phyloP scores from a whole-genome alignment of 2,797 vertebrate genomes.

The Chromis chromis region DNA sequence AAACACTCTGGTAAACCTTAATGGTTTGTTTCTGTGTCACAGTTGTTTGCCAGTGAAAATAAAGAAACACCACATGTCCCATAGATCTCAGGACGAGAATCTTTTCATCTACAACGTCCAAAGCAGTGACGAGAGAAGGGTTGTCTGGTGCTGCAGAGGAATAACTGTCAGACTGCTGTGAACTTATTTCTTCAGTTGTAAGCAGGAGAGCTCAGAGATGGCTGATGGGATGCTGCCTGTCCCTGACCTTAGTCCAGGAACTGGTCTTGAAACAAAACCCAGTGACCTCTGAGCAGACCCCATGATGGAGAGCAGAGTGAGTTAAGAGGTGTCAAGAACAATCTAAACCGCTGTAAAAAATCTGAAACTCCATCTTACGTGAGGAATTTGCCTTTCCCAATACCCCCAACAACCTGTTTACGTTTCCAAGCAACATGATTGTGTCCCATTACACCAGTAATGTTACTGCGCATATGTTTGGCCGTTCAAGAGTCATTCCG shows the following conservation, averaged over 20 bases:
- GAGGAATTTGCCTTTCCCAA: constrained; percentile 40
- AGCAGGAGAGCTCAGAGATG: background rate
- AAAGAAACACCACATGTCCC: constrained; percentile 53
- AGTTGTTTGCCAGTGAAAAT: constrained; percentile 54
- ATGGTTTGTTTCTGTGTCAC: constrained; percentile 56
- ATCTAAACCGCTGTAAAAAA: constrained; percentile 35
- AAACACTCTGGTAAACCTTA: constrained; percentile 50
- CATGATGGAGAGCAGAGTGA: constrained; percentile 23
- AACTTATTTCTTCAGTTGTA: background rate
- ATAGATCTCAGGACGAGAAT: constrained; percentile 10
- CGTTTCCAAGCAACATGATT: constrained; percentile 37
- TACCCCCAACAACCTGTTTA: constrained; percentile 31
- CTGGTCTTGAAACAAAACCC: constrained; percentile 13
- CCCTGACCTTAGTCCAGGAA: background rate
- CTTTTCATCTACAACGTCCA: constrained; percentile 1
- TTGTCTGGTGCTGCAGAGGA: background rate
- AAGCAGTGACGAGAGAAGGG: background rate
- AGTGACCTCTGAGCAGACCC: constrained; percentile 9
- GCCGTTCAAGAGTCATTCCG: constrained; percentile 21
- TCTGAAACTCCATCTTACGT: constrained; percentile 25
- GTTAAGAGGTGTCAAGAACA: constrained; percentile 34
- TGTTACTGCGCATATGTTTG: constrained; percentile 26
- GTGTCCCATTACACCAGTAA: constrained; percentile 32
- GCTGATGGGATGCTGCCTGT: background rate
- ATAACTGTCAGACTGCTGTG: background rate